phyloP scores from a whole-genome alignment of 2,113 vertebrate genomes.

The Axis porcinus region DNA sequence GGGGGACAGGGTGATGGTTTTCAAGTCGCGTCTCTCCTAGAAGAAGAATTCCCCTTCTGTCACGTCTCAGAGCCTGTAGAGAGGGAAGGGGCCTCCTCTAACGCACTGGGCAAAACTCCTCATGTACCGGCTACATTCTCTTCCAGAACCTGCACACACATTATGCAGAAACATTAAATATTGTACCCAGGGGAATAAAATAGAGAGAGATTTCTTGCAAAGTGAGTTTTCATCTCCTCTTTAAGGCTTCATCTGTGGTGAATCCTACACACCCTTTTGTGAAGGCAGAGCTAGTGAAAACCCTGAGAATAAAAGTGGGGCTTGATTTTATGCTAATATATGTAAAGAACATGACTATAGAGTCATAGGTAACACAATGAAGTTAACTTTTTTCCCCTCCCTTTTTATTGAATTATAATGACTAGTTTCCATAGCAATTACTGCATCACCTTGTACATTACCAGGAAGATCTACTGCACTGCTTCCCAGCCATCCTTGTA shows the following conservation, averaged over 20 bases:
- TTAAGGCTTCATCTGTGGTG: background rate
- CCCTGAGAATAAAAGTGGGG: background rate
- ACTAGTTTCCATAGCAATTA: conserved; percentile 55
- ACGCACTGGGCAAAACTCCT: background rate
- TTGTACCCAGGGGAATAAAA: conserved; percentile 43
- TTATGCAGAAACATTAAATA: conserved; percentile 56
- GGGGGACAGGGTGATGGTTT: background rate
- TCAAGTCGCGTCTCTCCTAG: background rate
- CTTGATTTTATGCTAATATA: conserved; percentile 61
- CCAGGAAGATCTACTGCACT: conserved; percentile 48
- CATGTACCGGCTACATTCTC: background rate
- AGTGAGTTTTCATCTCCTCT: background rate
- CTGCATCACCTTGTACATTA: conserved; percentile 49
- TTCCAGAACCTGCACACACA: conserved; percentile 25
- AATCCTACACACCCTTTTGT: conserved; percentile 25
- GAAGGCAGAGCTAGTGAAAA: background rate
- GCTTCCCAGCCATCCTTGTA: conserved; percentile 57
- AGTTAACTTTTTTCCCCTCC: conserved; percentile 48
- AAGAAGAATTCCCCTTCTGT: conserved; percentile 10
- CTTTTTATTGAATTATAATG: conserved; percentile 73
- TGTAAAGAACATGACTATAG: background rate
- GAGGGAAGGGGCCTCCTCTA: background rate
- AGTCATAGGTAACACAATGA: conserved; percentile 63
- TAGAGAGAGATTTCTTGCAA: background rate
- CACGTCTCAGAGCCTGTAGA: background rate